These are phyloP conservation scores for Belonocnema kinseyi DNA, from an alignment of 1,140 invertebrate genomes.

Conservation along the genomic window DNA sequence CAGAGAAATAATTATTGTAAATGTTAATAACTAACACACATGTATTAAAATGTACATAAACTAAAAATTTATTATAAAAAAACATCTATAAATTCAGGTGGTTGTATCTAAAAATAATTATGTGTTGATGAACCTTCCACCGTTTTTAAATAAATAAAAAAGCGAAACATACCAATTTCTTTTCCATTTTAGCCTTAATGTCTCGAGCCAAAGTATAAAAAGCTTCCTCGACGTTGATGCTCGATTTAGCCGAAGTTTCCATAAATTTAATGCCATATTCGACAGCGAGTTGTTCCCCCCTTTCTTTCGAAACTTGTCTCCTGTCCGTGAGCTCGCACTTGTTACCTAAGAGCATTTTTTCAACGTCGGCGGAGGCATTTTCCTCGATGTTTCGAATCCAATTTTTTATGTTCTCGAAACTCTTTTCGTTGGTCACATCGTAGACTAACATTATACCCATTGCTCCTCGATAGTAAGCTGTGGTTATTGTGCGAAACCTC, in stretches of 20 bases:
- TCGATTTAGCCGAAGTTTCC: slow-evolving; percentile 94
- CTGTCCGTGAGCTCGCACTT: slow-evolving; percentile 96
- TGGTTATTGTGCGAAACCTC: slow-evolving; percentile 98
- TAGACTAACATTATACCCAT: slow-evolving; percentile 99
- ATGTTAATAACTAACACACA: not conserved
- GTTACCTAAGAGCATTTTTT: slow-evolving; percentile 96
- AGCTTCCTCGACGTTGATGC: slow-evolving; percentile 93
- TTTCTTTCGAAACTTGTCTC: slow-evolving; percentile 87
- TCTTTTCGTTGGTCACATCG: slow-evolving; percentile 98
- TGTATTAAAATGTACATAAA: not conserved
- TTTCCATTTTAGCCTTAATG: slow-evolving; percentile 97
- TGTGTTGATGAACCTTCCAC: not conserved
- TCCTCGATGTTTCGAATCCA: slow-evolving; percentile 99
- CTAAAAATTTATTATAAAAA: not conserved
- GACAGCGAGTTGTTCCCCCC: slow-evolving; percentile 84
- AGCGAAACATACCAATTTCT: slow-evolving; percentile 87
- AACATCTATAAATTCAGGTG: no score
- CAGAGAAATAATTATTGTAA: slow-evolving; percentile 71
- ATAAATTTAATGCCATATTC: slow-evolving; percentile 96
- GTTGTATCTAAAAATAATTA: no score
- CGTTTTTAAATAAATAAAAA: slow-evolving; percentile 20
- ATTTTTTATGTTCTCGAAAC: slow-evolving; percentile 99
- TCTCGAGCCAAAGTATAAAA: slow-evolving; percentile 95
- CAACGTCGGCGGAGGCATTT: slow-evolving; percentile 94
- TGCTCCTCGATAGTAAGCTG: slow-evolving; percentile 97